Conservation (phyloP, 2,888 invertebrate species). For the Oscheius sp. region DNA sequence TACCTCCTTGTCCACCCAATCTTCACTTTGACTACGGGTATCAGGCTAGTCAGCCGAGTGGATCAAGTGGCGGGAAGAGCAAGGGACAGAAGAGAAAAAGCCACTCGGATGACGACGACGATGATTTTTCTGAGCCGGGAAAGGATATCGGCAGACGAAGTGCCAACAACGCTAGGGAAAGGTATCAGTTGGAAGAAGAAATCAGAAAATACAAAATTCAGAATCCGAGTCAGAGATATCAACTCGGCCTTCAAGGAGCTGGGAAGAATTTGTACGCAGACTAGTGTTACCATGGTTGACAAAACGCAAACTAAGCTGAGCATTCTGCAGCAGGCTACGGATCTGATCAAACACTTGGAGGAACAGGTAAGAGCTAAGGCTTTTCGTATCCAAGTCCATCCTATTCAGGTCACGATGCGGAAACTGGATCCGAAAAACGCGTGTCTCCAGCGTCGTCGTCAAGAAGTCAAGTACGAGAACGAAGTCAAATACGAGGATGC, state of each 20-base stretch:
- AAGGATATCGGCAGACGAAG: constrained; percentile 7
- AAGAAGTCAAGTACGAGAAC: constrained; percentile 7
- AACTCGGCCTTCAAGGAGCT: constrained; percentile 98
- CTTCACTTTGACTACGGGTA: constrained; percentile 15
- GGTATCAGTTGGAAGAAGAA: neutral
- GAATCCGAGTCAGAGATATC: constrained; percentile 97
- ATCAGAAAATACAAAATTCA: constrained; percentile 73
- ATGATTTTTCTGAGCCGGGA: constrained; percentile 2
- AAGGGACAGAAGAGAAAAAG: constrained; percentile 10
- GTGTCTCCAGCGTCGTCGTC: constrained; percentile 23
- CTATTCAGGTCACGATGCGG: constrained; percentile 9
- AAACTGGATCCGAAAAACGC: constrained; percentile 12
- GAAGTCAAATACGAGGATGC: neutral
- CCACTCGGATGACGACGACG: constrained; percentile 6
- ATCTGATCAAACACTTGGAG: constrained; percentile 96
- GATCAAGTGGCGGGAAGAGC: constrained; percentile 21
- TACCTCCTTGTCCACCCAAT: constrained; percentile 9
- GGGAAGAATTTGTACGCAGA: constrained; percentile 96
- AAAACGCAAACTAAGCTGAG: constrained; percentile 98
- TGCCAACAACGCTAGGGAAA: constrained; percentile 22
- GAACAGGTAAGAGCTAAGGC: constrained; percentile 84
- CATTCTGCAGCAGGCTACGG: constrained; percentile 97
- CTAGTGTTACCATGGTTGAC: constrained; percentile 79
- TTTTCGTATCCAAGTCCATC: neutral
- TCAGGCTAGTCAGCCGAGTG: constrained; percentile 22